A percentile compares a stretch with the other conserved stretches of the same genome.
Evolutionary conservation across 2,797 vertebrate genomes (phyloP).

Genomic region (Aphelocoma californica): DNA sequence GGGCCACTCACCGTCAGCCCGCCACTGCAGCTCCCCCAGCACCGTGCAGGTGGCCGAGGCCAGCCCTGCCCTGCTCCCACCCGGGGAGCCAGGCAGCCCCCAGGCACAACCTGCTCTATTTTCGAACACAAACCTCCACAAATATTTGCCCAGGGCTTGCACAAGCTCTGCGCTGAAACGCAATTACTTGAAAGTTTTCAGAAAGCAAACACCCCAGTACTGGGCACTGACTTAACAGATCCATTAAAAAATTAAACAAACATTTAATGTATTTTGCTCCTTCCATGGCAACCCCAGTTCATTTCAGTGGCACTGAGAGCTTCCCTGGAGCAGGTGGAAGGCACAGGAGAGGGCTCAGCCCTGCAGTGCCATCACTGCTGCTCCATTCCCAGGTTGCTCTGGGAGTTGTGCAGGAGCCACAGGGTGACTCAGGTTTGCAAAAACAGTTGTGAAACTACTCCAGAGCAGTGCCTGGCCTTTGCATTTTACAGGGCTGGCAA

Average conservation of each 20-base stretch:
- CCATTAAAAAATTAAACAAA: slow-evolving; percentile 32
- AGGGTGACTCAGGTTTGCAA: background rate
- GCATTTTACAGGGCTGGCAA: fast-evolving
- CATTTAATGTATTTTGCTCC: background rate
- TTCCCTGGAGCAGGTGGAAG: background rate
- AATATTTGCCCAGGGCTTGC: slow-evolving; percentile 22
- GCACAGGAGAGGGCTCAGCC: background rate
- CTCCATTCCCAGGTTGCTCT: fast-evolving
- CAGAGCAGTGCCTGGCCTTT: background rate
- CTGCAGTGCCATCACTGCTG: background rate
- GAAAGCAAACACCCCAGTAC: slow-evolving; percentile 33
- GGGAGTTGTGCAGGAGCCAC: fast-evolving
- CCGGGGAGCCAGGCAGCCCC: background rate
- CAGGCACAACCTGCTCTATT: background rate
- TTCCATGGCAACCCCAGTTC: background rate
- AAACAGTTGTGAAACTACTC: fast-evolving
- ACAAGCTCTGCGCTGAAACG: background rate
- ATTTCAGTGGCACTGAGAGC: background rate
- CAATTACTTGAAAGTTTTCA: slow-evolving; percentile 32
- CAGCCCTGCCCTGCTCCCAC: background rate
- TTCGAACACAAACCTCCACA: background rate
- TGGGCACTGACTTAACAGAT: slow-evolving; percentile 25
- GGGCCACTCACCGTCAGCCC: background rate
- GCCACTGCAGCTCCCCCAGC: background rate
- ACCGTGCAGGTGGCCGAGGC: background rate